Conservation (phyloP, 1,140 invertebrate genomes). For the Schmidtea mediterranea region DNA sequence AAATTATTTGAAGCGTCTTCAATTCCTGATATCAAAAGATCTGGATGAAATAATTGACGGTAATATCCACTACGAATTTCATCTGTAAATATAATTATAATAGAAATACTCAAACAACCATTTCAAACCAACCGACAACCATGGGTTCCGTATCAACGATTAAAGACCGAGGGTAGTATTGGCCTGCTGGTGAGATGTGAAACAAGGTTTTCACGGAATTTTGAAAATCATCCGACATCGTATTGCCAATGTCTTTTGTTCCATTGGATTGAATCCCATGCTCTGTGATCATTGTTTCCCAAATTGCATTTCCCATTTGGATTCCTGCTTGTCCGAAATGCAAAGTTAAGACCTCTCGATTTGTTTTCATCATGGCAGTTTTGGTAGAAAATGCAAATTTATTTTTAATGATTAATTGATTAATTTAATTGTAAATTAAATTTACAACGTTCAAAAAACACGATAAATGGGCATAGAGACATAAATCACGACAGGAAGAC, state of each 20-base stretch:
- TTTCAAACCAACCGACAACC: constrained; percentile 14
- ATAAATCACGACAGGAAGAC: too few relatives aligned
- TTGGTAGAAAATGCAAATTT: too few relatives aligned
- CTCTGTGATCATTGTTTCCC: constrained; percentile 51
- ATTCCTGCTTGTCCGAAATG: constrained; percentile 56
- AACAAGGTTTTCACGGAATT: too few relatives aligned
- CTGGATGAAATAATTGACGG: constrained; percentile 17
- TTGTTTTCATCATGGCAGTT: neutral
- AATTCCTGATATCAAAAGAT: constrained; percentile 29
- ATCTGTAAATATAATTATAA: too few relatives aligned
- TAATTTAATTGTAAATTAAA: too few relatives aligned
- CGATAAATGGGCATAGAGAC: too few relatives aligned
- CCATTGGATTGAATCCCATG: constrained; percentile 58
- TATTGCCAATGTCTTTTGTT: neutral
- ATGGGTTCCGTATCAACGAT: constrained; percentile 21
- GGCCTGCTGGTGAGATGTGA: constrained; percentile 7
- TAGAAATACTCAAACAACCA: too few relatives aligned
- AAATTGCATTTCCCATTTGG: constrained; percentile 47
- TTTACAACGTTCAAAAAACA: too few relatives aligned
- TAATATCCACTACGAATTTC: constrained; percentile 17
- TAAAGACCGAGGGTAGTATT: constrained; percentile 18
- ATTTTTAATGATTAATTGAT: too few relatives aligned
- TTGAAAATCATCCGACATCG: constrained; percentile 5
- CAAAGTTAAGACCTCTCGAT: constrained; percentile 44
- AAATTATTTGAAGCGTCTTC: constrained; percentile 45